Evolutionary conservation across 2,888 invertebrate genomes (phyloP).

Genomic region (Nebria brevicollis): DNA sequence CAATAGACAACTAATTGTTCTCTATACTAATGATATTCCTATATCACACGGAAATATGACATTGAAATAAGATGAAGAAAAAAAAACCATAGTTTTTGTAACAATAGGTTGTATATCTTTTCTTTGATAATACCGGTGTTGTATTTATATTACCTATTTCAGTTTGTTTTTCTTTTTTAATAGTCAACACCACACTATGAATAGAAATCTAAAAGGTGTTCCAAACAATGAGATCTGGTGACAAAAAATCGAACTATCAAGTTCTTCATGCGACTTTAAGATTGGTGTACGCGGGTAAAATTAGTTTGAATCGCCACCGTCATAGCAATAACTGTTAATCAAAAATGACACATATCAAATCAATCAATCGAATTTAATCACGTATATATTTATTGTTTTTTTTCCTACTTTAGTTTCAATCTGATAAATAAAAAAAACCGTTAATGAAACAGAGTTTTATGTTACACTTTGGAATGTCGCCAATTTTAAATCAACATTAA

Average conservation of each 20-base stretch:
- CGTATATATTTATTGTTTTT: conserved; percentile 9
- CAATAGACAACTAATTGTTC: conserved; percentile 11
- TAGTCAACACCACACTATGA: neutral
- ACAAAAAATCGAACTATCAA: too few species aligned
- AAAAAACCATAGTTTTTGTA: neutral
- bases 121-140: neutral
- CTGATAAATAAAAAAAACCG: conserved; percentile 17
- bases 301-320: neutral
- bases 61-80: conserved; percentile 5
- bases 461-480: conserved; percentile 21
- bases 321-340: neutral
- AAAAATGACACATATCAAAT: conserved; percentile 11
- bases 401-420: conserved; percentile 20
- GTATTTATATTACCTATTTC: neutral
- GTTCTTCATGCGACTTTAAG: too few species aligned
- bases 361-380: conserved; percentile 34
- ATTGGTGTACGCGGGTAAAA: neutral
- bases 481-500: conserved; percentile 21
- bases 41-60: conserved; percentile 12
- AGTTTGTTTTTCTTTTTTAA: neutral
- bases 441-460: conserved; percentile 8
- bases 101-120: neutral
- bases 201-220: neutral
- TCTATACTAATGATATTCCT: conserved; percentile 5
- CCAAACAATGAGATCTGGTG: too few species aligned